Evolutionary conservation across 2,797 vertebrate species (phyloP).

Genomic region (Phrynocephalus forsythii): DNA sequence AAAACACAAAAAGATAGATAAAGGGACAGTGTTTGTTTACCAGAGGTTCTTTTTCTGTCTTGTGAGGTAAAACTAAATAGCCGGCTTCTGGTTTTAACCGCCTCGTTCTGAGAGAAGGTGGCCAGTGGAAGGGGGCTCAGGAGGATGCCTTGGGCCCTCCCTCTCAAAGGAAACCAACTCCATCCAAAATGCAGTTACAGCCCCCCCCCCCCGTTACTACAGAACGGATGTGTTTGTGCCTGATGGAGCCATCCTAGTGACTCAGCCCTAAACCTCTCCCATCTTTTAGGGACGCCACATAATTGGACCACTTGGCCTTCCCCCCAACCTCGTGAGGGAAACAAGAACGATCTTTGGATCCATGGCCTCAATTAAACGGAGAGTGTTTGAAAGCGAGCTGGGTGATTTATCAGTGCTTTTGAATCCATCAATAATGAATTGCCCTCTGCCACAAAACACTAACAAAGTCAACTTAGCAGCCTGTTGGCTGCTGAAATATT

Average conservation of each 20-base stretch:
- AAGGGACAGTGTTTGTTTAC: not conserved
- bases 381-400: slow-evolving; percentile 30
- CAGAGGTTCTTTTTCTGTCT: no score
- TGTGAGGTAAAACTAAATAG: no score
- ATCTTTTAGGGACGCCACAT: slow-evolving; percentile 44
- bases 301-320: slow-evolving; percentile 16
- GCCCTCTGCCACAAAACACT: slow-evolving; percentile 38
- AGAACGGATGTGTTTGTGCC: no score
- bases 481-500: slow-evolving; percentile 62
- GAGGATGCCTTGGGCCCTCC: not conserved
- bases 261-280: slow-evolving; percentile 39
- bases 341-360: not conserved
- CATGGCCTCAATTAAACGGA: slow-evolving; percentile 33
- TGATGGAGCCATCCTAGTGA: slow-evolving; percentile 37
- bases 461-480: slow-evolving; percentile 46
- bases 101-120: no score
- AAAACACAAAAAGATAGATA: not conserved
- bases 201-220: no score
- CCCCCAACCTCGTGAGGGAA: slow-evolving; percentile 39
- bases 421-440: slow-evolving; percentile 65
- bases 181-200: no score
- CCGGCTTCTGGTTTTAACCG: no score
- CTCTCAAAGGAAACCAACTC: not conserved
- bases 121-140: no score
- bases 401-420: slow-evolving; percentile 42